Evolutionary conservation across 1,140 invertebrate species (phyloP), one percentile per base, ranked within the genome.

Genomic region (Brachionus paranguensis): DNA sequence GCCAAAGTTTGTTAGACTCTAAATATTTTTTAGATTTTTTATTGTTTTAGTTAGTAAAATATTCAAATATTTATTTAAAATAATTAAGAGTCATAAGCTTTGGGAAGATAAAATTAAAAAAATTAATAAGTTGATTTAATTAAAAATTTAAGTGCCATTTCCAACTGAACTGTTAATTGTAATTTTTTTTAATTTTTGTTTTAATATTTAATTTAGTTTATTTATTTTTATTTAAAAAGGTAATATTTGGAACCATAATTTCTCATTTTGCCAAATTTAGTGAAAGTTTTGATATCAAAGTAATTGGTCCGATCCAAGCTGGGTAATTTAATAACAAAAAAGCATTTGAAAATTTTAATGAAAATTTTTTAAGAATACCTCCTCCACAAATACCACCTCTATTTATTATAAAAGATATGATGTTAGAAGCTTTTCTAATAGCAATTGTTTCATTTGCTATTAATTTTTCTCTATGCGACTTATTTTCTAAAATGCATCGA

Each of bases 141-240:
- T 24, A 1, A 14, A 37, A 64, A 14, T 41, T 41, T 27, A 29
- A 81, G 72, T 83, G 45, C 89, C 89, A 11, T 85, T 90, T 29
- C 89, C 89, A 7, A 88, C 89, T 7, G 89, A 90, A 68, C 79
- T 90, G 14, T 85, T 90, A 70, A 87, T 89, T 45, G 89, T 89
- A 86, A 87, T 86, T 87, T 33, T 60, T 55, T 55, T 11, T 12
- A 14, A 14, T 1, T 29, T 33, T 33, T 3, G 7, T 1, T 29
- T 27, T 27, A 27, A 27, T 27, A 0, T 12, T n/a, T 12, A 8
- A 37, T 20, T 41, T 10, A 47, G 2, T 76, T 55, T 55, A n/a
- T n/a, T 17, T 2, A 45, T 53, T n/a, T 53, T 53, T 14, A 27
- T 45, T 47, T 50, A 33, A 43, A 45, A 43, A 85, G 85, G 50